Evolutionary conservation across 37 sponge, comb jelly and placozoan species (phyloP), one percentile per base, ranked within the genome.

Genomic region (Geodia barretti): DNA sequence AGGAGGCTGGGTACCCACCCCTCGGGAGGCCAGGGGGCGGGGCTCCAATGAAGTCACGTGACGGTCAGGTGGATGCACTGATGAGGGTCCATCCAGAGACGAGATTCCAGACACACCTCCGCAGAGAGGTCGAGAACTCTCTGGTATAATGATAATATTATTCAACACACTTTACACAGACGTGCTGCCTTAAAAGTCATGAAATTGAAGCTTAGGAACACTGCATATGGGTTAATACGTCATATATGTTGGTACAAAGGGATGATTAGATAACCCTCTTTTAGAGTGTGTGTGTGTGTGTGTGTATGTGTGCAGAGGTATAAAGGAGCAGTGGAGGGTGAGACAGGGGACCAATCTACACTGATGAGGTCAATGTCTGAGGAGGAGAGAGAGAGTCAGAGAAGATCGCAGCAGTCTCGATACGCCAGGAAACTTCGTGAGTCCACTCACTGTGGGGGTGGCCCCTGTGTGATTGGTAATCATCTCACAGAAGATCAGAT

Each of bases 11-110:
- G 7, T 72, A 81, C 34, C 19, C 30, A 28, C 81, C 81, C 7
- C 83, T 78, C 73, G 89, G 89, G 29, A 77, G 66, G 40, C 83
- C 83, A 31, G 89, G 89, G 40, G 89, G 68, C 33, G 89, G 89
- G 31, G 89, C 89, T 64, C 89, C 83, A 63, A 70, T 70, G 8
- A 72, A 59, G 54, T 80, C 81, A 20, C 58, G 35, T 29, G 81
- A 78, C 1, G 91, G 91, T 5, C 76, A 70, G 33, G 30, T 86
- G 14, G n/a, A 34, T 1, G 61, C 79, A 8, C 23, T 74, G 4
- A 21, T 78, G 39, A 62, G 20, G 14, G 65, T n/a, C 9, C 82
- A 85, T 43, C 74, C 74, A 62, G 79, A 85, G 62, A 83, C 73
- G 0, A 65, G 79, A 30, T 91, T 86, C 47, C 91, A 91, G 68